phyloP scores from a whole-genome alignment of 2,888 invertebrate genomes.

The Celastrina argiolus region DNA sequence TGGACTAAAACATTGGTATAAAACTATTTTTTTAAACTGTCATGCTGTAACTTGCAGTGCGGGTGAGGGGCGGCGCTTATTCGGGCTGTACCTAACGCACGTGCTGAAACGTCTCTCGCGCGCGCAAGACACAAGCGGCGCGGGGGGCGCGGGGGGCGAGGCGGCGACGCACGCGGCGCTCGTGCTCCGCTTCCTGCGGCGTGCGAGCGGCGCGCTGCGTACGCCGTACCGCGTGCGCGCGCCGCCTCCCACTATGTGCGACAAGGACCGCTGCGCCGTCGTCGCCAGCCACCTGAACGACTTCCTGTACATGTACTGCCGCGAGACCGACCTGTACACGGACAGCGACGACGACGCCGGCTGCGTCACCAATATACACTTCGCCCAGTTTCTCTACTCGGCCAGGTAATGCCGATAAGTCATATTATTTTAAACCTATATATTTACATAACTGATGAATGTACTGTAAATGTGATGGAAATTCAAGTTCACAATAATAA shows the following conservation, averaged over 20 bases:
- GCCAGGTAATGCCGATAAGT: slow-evolving; percentile 66
- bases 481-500: too few species aligned
- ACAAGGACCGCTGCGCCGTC: slow-evolving; percentile 89
- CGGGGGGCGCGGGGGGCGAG: slow-evolving; percentile 71
- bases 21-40: background rate
- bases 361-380: slow-evolving; percentile 68
- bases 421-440: too few species aligned
- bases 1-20: too few species aligned
- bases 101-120: slow-evolving; percentile 82
- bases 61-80: slow-evolving; percentile 85
- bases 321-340: slow-evolving; percentile 87
- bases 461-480: too few species aligned
- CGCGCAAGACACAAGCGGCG: slow-evolving; percentile 65
- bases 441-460: background rate
- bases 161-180: slow-evolving; percentile 79
- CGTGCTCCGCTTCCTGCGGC: slow-evolving; percentile 86
- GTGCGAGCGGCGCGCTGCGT: slow-evolving; percentile 83
- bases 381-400: slow-evolving; percentile 68
- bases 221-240: slow-evolving; percentile 82
- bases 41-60: slow-evolving; percentile 55
- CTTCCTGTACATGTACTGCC: slow-evolving; percentile 89
- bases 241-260: slow-evolving; percentile 83
- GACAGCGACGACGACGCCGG: slow-evolving; percentile 82
- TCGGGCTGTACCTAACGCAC: slow-evolving; percentile 86
- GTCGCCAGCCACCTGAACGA: slow-evolving; percentile 91